These are phyloP conservation scores for Dreissena rostriformis DNA, from an alignment of 1,140 invertebrate species.

Conservation along the genomic window DNA sequence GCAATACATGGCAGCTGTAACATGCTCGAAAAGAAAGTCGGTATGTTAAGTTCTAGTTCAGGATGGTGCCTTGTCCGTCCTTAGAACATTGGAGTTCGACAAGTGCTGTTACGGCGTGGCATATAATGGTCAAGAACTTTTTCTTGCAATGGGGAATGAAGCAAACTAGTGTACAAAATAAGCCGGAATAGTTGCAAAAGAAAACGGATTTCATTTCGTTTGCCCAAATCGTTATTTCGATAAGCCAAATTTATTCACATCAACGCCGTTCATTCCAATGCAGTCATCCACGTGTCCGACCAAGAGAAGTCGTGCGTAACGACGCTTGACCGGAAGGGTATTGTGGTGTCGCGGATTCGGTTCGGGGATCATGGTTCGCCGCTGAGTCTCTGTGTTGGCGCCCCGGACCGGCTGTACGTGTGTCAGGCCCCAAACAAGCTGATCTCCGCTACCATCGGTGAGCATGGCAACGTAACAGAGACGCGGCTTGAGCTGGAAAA, in stretches of 20 bases:
- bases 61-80: constrained; percentile 10
- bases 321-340: not conserved
- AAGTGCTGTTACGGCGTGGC: constrained; percentile 26
- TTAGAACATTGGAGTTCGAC: constrained; percentile 20
- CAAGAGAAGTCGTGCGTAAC: constrained; percentile 10
- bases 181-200: not conserved
- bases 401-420: constrained; percentile 6
- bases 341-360: constrained; percentile 11
- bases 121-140: constrained; percentile 16
- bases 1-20: constrained; percentile 32
- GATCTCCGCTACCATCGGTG: constrained; percentile 18
- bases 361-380: constrained; percentile 23
- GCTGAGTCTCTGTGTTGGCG: not conserved
- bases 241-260: constrained; percentile 11
- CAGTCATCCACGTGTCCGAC: constrained; percentile 18
- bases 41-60: constrained; percentile 7
- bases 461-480: constrained; percentile 36
- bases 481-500: constrained; percentile 9
- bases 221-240: constrained; percentile 15
- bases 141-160: constrained; percentile 34
- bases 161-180: constrained; percentile 12
- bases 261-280: not conserved
- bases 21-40: not conserved
- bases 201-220: constrained; percentile 19
- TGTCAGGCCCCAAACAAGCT: constrained; percentile 30